Base-by-base conservation (phyloP, 2,888 invertebrate species). In the Caenorhabditis virilis region DNA sequence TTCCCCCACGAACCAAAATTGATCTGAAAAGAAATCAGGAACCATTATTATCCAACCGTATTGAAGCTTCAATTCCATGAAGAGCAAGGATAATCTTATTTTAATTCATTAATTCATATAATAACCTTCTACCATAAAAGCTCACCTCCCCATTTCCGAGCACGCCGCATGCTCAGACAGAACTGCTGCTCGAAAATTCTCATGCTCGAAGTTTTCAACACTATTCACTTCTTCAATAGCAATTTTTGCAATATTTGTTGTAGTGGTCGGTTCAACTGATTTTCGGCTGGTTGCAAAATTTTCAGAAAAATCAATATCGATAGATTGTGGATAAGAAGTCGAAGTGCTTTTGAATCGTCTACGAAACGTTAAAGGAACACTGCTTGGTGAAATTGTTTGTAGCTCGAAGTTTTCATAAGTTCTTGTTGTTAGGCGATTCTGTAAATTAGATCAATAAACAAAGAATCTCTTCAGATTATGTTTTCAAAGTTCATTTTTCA, bases 1-100 rank as follows among this genome's bases (percentile, higher is more conserved):
- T 74, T n/a, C 74, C 74, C n/a, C 70, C 72, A 13, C 65, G 50
- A 13, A 72, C 63, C 13, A 74, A 43, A 15, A 72, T 51, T 0
- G 71, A 67, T 38, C 63, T 23, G n/a, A n/a, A n/a, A n/a, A n/a
- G n/a, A n/a, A n/a, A n/a, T n/a, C n/a, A n/a, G n/a, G n/a, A n/a
- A n/a, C n/a, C n/a, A n/a, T n/a, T n/a, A n/a, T n/a, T n/a, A n/a
- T n/a, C n/a, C n/a, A n/a, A n/a, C n/a, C n/a, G n/a, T n/a, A n/a
- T n/a, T n/a, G n/a, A n/a, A n/a, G n/a, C n/a, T n/a, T n/a, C n/a
- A n/a, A n/a, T n/a, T n/a, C n/a, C n/a, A n/a, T n/a, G n/a, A n/a
- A n/a, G n/a, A n/a, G n/a, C n/a, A n/a, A n/a, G n/a, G n/a, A n/a
- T n/a, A n/a, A n/a, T n/a, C n/a, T n/a, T n/a, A n/a, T n/a, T n/a